A percentile compares a stretch with the other conserved stretches of the same genome.
Evolutionary conservation across 2,888 invertebrate species (phyloP).

Genomic region (Nezara viridula): DNA sequence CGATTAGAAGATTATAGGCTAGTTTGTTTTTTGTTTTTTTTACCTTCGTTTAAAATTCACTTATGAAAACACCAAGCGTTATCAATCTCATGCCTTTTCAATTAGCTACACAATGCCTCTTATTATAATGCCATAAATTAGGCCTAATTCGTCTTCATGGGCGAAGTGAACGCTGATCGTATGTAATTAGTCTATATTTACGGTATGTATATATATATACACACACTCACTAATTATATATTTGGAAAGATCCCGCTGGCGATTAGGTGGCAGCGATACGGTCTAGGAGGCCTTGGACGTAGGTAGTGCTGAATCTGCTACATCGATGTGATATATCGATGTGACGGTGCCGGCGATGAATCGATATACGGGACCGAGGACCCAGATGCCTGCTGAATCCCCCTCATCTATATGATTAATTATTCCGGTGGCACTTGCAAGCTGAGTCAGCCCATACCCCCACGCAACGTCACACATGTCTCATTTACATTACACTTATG

Average conservation of each 20-base stretch:
- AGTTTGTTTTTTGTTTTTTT: background rate
- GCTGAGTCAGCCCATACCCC: constrained; percentile 30
- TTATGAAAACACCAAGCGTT: background rate
- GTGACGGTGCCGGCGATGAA: background rate
- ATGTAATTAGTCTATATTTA: background rate
- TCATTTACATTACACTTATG: constrained; percentile 13
- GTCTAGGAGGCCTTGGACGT: background rate
- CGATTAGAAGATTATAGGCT: background rate
- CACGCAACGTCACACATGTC: constrained; percentile 7
- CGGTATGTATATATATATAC: background rate
- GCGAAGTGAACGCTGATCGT: background rate
- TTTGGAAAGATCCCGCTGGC: background rate
- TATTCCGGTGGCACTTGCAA: constrained; percentile 39
- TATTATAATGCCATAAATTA: background rate
- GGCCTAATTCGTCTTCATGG: background rate
- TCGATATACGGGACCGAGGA: background rate
- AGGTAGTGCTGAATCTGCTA: background rate
- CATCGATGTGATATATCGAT: background rate
- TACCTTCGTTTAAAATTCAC: background rate
- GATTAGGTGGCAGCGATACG: background rate
- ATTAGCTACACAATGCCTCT: background rate
- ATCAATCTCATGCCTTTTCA: background rate
- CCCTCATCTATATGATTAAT: constrained; percentile 41
- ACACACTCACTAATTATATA: background rate
- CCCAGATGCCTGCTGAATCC: background rate